Conservation (phyloP, 2,797 vertebrate genomes). For the Squalus acanthias region DNA sequence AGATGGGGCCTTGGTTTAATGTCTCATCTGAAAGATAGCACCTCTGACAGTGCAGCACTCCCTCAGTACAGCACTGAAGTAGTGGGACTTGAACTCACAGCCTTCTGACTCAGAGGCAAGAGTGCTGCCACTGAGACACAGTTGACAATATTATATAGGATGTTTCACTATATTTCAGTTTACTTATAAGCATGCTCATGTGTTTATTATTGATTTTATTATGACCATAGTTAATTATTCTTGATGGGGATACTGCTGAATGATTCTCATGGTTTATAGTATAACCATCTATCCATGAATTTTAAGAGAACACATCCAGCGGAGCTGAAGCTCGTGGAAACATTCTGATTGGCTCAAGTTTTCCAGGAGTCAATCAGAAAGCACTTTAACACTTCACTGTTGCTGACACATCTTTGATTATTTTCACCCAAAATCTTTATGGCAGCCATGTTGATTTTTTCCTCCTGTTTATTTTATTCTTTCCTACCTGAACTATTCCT, state of each 20-base stretch:
- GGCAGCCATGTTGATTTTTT: too few species aligned
- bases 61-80: neutral
- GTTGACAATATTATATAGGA: neutral
- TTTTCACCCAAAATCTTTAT: neutral
- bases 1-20: neutral
- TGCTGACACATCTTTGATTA: neutral
- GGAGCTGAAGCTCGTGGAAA: neutral
- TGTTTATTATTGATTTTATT: neutral
- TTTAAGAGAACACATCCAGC: neutral
- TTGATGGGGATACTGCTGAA: neutral
- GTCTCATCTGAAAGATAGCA: neutral
- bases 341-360: neutral
- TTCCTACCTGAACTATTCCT: neutral
- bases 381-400: neutral
- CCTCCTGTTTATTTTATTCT: neutral
- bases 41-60: neutral
- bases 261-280: neutral
- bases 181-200: neutral
- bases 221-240: neutral
- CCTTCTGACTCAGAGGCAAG: too few species aligned
- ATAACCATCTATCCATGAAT: neutral
- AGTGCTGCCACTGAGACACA: neutral
- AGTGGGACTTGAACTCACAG: neutral
- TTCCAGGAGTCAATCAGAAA: neutral
- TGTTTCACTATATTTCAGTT: neutral